Evolutionary conservation across 2,113 vertebrate species (phyloP).

Genomic region (Hoplias malabaricus): DNA sequence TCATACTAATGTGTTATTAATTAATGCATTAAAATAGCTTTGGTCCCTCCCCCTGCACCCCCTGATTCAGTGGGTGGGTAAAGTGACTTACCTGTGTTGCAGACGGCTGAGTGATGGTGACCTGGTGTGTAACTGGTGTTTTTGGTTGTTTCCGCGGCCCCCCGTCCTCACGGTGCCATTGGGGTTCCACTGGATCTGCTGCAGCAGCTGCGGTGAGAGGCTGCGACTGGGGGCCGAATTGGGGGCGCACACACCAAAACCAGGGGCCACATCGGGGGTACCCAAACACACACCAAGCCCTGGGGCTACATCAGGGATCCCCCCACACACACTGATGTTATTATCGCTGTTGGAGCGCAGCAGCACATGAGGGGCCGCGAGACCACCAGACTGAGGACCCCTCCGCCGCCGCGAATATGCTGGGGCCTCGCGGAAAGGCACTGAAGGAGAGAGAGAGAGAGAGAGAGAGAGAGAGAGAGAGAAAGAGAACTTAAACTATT

Average conservation of each 20-base stretch:
- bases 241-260: conserved; percentile 75
- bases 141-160: conserved; percentile 73
- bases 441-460: conserved; percentile 62
- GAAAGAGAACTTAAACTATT: background rate
- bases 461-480: conserved; percentile 1
- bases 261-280: conserved; percentile 75
- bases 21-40: too few species aligned
- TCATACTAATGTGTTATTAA: too few species aligned
- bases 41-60: too few species aligned
- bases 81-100: conserved; percentile 21
- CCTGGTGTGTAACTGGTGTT: conserved; percentile 77
- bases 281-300: conserved; percentile 77
- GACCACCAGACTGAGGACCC: conserved; percentile 77
- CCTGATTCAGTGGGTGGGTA: background rate
- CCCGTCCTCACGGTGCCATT: conserved; percentile 86
- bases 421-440: conserved; percentile 95
- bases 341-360: conserved; percentile 96
- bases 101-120: conserved; percentile 89
- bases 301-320: conserved; percentile 60
- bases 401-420: conserved; percentile 87
- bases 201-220: conserved; percentile 92
- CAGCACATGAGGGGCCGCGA: conserved; percentile 86
- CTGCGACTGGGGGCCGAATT: conserved; percentile 83
- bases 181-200: conserved; percentile 86
- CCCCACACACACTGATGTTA: conserved; percentile 83